These are phyloP conservation scores for Taphrorychus bicolor DNA, from an alignment of 2,888 invertebrate genomes.

Conservation along the genomic window DNA sequence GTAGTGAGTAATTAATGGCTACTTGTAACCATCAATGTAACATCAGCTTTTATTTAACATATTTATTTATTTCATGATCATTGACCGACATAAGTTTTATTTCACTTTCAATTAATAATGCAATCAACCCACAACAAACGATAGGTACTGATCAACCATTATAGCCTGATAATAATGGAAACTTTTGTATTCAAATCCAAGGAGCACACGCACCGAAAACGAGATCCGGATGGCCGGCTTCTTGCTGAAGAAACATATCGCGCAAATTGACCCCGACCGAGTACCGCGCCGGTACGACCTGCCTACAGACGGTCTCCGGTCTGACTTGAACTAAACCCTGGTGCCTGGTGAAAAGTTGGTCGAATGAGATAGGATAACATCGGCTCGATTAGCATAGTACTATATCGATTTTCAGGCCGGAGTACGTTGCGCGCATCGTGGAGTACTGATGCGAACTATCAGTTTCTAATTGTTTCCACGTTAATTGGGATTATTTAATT, in stretches of 20 bases:
- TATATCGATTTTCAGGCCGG: slow-evolving; percentile 21
- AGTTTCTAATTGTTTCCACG: neutral
- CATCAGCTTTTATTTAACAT: too few relatives aligned
- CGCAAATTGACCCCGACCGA: neutral
- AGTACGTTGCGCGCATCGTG: neutral
- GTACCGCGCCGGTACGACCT: slow-evolving; percentile 15
- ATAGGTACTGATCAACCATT: too few relatives aligned
- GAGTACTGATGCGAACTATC: neutral
- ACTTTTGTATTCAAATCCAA: neutral
- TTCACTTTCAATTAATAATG: too few relatives aligned
- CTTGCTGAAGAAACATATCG: neutral
- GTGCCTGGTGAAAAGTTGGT: slow-evolving; percentile 13
- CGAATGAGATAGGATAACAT: slow-evolving; percentile 23
- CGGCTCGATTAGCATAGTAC: slow-evolving; percentile 32
- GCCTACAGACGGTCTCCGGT: slow-evolving; percentile 22
- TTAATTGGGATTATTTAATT: too few relatives aligned
- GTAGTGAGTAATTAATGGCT: too few relatives aligned
- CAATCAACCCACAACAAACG: too few relatives aligned
- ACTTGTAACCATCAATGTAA: too few relatives aligned
- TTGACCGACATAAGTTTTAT: too few relatives aligned
- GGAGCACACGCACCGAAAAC: neutral
- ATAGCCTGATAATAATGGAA: neutral
- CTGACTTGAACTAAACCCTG: slow-evolving; percentile 13
- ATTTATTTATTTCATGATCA: too few relatives aligned
- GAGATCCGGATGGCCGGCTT: slow-evolving; percentile 12